A percentile compares a stretch with the other conserved stretches of the same genome.
Evolutionary conservation across 2,797 vertebrate genomes (phyloP).

Genomic region (Anableps anableps): DNA sequence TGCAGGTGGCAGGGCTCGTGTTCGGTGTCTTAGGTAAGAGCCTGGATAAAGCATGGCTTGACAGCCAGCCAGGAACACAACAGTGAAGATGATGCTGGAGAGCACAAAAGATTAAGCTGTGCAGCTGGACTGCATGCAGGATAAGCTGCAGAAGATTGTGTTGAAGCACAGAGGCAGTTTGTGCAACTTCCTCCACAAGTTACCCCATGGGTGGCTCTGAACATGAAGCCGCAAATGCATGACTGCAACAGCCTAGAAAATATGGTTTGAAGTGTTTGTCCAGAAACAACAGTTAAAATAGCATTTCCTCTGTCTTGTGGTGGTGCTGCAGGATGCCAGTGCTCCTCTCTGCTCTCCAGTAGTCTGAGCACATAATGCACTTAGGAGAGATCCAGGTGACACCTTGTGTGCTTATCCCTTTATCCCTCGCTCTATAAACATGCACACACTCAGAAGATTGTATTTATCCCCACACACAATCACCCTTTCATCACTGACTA

Average conservation of each 20-base stretch:
- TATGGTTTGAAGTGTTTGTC: background rate
- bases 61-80: slow-evolving; percentile 51
- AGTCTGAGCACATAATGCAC: slow-evolving; percentile 79
- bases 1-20: slow-evolving; percentile 39
- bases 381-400: slow-evolving; percentile 73
- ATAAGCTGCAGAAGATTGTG: background rate
- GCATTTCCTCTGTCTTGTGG: background rate
- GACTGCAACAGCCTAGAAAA: slow-evolving; percentile 22
- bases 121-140: background rate
- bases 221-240: slow-evolving; percentile 15
- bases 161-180: slow-evolving; percentile 16
- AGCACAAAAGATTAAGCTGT: slow-evolving; percentile 23
- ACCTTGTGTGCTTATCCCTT: slow-evolving; percentile 59
- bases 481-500: background rate
- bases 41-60: slow-evolving; percentile 58
- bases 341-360: slow-evolving; percentile 28
- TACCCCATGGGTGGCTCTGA: slow-evolving; percentile 16
- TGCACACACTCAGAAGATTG: slow-evolving; percentile 20
- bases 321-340: background rate
- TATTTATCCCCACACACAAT: background rate
- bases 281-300: background rate
- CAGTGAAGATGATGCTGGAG: slow-evolving; percentile 18
- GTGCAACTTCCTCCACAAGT: slow-evolving; percentile 75
- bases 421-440: slow-evolving; percentile 61
- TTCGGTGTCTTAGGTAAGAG: slow-evolving; percentile 35